These are phyloP conservation scores for Diorhabda carinulata DNA, from an alignment of 1,140 invertebrate species.

Conservation along the genomic window DNA sequence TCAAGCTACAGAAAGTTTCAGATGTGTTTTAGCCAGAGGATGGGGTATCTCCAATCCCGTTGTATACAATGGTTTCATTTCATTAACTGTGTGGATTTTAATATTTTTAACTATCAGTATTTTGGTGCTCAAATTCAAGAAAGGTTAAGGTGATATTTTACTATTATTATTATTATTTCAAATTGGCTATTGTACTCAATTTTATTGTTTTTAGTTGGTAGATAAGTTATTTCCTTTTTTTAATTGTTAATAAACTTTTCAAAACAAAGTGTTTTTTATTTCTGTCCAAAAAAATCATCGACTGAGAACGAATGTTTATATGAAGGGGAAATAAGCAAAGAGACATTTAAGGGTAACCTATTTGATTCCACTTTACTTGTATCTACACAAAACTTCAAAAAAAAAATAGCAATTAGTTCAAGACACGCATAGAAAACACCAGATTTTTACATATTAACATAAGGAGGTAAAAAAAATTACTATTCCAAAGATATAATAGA, in stretches of 20 bases:
- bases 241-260: not conserved
- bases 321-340: no score
- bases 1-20: constrained; percentile 86
- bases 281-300: no score
- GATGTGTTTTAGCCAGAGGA: constrained; percentile 82
- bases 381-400: no score
- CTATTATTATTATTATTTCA: not conserved
- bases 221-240: constrained; percentile 14
- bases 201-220: constrained; percentile 11
- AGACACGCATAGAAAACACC: no score
- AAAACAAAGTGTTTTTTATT: not conserved
- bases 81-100: constrained; percentile 79
- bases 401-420: no score
- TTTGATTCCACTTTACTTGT: no score
- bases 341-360: no score
- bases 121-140: constrained; percentile 76
- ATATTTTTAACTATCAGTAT: constrained; percentile 77
- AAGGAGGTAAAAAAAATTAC: no score
- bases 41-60: constrained; percentile 72
- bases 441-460: no score
- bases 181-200: not conserved
- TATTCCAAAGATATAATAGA: no score
- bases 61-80: constrained; percentile 84
- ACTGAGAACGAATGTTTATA: no score
- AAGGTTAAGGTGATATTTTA: constrained; percentile 50